Conservation (phyloP, 2,797 vertebrate species). For the Masticophis lateralis region DNA sequence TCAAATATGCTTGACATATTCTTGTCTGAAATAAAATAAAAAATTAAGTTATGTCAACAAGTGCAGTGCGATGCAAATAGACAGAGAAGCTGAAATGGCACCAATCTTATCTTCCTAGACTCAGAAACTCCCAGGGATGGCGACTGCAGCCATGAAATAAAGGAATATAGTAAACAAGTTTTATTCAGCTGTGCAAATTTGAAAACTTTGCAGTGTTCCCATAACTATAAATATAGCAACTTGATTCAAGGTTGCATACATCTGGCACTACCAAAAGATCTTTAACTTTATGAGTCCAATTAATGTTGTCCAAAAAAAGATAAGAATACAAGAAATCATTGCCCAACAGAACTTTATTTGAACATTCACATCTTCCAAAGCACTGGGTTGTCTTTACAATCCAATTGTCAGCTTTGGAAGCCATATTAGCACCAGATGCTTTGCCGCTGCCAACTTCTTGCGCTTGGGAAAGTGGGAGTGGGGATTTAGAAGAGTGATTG, state of each 20-base stretch:
- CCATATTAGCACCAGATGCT: no score
- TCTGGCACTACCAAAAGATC: background rate
- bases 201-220: background rate
- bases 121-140: background rate
- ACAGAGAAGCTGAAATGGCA: background rate
- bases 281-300: background rate
- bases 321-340: background rate
- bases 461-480: no score
- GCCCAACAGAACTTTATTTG: background rate
- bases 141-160: background rate
- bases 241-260: background rate
- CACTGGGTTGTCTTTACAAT: background rate
- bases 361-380: background rate
- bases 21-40: background rate
- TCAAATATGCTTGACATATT: background rate
- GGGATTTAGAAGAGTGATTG: no score
- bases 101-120: background rate
- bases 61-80: background rate
- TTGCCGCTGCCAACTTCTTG: no score
- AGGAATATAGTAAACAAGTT: background rate
- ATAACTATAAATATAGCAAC: background rate
- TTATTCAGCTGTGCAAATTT: background rate
- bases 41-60: background rate
- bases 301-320: background rate
- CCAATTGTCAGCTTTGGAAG: no score